Conservation (phyloP, 2,113 vertebrate genomes). For the Bostrychus sinensis region DNA sequence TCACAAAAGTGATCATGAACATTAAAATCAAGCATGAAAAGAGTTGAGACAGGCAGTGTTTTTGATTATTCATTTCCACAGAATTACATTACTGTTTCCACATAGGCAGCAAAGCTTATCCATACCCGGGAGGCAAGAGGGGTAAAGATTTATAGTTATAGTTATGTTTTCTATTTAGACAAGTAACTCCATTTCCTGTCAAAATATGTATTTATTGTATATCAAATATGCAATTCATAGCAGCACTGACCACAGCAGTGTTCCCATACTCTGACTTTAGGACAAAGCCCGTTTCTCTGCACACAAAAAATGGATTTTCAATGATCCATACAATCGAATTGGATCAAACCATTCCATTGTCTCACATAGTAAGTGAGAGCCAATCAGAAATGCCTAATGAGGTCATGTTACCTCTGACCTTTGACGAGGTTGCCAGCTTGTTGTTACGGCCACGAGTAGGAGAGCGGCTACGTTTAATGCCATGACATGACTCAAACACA, state of each 20-base stretch:
- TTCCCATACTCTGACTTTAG: conserved; percentile 8
- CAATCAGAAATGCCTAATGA: conserved; percentile 55
- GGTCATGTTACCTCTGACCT: conserved; percentile 74
- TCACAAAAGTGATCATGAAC: not conserved
- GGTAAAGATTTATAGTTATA: too few species aligned
- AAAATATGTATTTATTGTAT: too few species aligned
- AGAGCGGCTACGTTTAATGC: conserved; percentile 50
- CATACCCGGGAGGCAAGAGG: too few species aligned
- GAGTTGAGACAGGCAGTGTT: not conserved
- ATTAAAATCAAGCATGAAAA: not conserved
- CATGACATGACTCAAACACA: conserved; percentile 78
- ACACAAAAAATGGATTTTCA: conserved; percentile 56
- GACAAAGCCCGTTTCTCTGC: conserved; percentile 43
- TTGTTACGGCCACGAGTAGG: conserved; percentile 40
- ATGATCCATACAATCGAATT: conserved; percentile 29
- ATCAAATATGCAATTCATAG: too few species aligned
- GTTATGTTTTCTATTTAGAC: too few species aligned
- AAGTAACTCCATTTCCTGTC: too few species aligned
- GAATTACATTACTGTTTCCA: too few species aligned
- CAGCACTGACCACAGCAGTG: not conserved
- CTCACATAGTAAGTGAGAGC: conserved; percentile 31
- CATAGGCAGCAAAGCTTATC: too few species aligned
- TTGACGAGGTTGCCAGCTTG: conserved; percentile 56
- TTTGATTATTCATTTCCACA: too few species aligned
- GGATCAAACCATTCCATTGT: conserved; percentile 60